Evolutionary conservation across 1,140 invertebrate genomes (phyloP).

Genomic region (Pristionchus pacificus): DNA sequence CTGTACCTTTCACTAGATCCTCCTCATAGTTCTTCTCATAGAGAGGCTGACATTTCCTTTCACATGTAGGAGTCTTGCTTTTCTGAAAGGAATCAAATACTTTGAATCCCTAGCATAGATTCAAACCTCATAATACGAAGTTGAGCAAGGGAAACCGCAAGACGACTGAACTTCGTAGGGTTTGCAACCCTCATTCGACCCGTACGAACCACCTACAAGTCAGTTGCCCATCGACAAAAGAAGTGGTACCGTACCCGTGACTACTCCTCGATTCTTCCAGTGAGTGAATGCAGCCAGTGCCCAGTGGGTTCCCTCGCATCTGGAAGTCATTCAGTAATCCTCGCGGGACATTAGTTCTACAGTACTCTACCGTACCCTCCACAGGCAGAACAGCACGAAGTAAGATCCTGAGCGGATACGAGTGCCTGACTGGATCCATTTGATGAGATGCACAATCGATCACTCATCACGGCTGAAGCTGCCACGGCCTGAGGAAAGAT

Average conservation of each 20-base stretch:
- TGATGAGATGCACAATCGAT: conserved; percentile 4
- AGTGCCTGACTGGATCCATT: conserved; percentile 14
- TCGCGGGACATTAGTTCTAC: background rate
- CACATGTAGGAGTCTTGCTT: conserved; percentile 21
- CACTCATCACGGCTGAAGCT: conserved; percentile 15
- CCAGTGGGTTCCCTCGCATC: conserved; percentile 21
- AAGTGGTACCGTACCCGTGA: conserved; percentile 5
- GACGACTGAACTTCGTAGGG: no score
- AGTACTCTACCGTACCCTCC: conserved; percentile 17
- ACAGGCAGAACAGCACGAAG: conserved; percentile 14
- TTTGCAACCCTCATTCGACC: no score
- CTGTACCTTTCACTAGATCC: conserved; percentile 29
- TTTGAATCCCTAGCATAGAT: no score
- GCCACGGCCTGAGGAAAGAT: conserved; percentile 2
- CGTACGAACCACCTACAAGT: no score
- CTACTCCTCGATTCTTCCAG: conserved; percentile 17
- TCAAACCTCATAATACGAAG: no score
- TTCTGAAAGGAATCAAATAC: background rate
- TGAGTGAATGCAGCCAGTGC: conserved; percentile 19
- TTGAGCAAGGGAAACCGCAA: no score
- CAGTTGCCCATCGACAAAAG: background rate
- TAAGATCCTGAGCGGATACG: conserved; percentile 11
- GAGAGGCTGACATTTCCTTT: conserved; percentile 29
- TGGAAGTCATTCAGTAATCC: background rate
- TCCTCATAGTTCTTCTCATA: conserved; percentile 38